phyloP scores from a whole-genome alignment of 1,140 invertebrate genomes.

The Drosophila leontia region DNA sequence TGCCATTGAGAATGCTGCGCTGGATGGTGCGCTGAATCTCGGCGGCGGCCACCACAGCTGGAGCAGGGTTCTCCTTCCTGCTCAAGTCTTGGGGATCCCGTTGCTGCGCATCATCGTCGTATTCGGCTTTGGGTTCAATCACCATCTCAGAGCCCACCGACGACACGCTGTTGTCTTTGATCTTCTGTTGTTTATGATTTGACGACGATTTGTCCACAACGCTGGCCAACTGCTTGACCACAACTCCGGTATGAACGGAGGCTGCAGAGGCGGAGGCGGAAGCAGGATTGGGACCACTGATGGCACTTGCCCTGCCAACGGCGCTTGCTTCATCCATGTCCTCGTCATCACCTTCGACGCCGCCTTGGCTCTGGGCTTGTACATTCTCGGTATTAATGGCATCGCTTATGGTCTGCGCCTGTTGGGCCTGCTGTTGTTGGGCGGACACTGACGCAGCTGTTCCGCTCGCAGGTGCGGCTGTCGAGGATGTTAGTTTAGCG shows the following conservation, averaged over 20 bases:
- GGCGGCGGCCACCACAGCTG: conserved; percentile 6
- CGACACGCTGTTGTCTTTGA: conserved; percentile 71
- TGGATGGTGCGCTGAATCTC: conserved; percentile 61
- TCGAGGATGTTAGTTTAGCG: conserved; percentile 84
- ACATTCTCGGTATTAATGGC: conserved; percentile 84
- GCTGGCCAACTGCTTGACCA: conserved; percentile 65
- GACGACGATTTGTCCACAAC: conserved; percentile 58
- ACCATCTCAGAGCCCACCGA: conserved; percentile 86
- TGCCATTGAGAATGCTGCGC: conserved; percentile 67
- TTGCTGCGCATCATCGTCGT: conserved; percentile 89
- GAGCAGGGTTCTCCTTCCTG: conserved; percentile 72
- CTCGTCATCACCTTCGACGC: conserved; percentile 53
- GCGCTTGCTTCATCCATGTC: conserved; percentile 63
- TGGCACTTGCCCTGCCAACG: conserved; percentile 21
- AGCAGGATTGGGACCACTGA: conserved; percentile 29
- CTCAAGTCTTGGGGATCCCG: conserved; percentile 57
- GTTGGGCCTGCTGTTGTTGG: conserved; percentile 52
- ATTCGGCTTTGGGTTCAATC: conserved; percentile 91
- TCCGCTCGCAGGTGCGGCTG: conserved; percentile 61
- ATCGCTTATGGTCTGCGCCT: conserved; percentile 74
- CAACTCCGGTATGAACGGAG: conserved; percentile 66
- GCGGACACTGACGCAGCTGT: conserved; percentile 45
- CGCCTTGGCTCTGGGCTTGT: conserved; percentile 73
- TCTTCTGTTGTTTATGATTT: conserved; percentile 79
- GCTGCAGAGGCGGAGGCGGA: conserved; percentile 49